Evolutionary conservation across 2,888 invertebrate species (phyloP), one percentile per base, ranked within the genome.

Genomic region (Brenthis ino): DNA sequence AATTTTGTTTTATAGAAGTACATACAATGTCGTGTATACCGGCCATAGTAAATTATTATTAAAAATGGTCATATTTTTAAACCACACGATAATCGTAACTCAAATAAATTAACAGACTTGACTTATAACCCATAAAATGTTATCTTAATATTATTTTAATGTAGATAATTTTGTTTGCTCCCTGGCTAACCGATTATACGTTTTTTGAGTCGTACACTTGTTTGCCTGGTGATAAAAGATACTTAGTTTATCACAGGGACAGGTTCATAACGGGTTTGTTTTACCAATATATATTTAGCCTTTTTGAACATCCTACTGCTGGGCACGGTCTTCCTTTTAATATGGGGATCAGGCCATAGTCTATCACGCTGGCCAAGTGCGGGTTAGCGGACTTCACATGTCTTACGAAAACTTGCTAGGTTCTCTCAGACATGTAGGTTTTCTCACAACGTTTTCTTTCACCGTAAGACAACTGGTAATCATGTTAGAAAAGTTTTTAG

Each of bases 131-230:
- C 74, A 68, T 77, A 77, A 77, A 77, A 75, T 69, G 57, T 74
- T 78, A 77, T 80, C 75, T 76, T 79, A 77, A 80, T 75, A 77
- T 77, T 78, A 79, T 85, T 85, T 83, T 82, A 82, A 84, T 82
- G 78, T 76, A 75, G 85, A 84, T 88, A 85, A 77, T 77, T 75
- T 70, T 75, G 76, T 73, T 72, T 74, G 71, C 80, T 54, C 60
- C 54, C 80, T 80, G 50, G 63, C 78, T 68, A 63, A 68, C 61
- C 63, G 70, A 70, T 70, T 71, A 68, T 57, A 65, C 20, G 82
- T 84, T 75, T 63, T 75, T 76, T 78, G 80, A 85, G 83, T 86
- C 85, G 80, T 84, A 86, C 85, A 89, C 89, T 87, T 87, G 85
- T 78, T 78, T 80, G 83, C 80, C 82, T 80, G 78, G 81, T 83